A percentile compares a stretch with the other conserved stretches of the same genome.
phyloP scores from a whole-genome alignment of 2,797 vertebrate genomes.

The Cetoscarus ocellatus region DNA sequence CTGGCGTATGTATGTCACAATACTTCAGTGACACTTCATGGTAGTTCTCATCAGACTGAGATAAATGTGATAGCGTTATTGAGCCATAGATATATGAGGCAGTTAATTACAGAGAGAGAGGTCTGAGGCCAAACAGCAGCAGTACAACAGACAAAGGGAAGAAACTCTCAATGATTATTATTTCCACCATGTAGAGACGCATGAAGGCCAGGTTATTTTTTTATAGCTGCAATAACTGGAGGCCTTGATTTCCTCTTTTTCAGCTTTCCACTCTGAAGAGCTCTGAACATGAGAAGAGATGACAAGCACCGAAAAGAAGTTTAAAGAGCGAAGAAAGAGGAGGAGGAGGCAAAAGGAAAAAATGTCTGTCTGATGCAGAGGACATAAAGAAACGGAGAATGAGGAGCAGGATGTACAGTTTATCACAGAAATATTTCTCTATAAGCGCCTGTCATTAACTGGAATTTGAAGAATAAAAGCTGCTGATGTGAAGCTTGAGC shows the following conservation, averaged over 20 bases:
- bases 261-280: conserved; percentile 78
- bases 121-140: conserved; percentile 19
- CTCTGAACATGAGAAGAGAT: conserved; percentile 52
- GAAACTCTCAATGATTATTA: neutral
- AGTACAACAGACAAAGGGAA: neutral
- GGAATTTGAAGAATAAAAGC: conserved; percentile 52
- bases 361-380: neutral
- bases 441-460: conserved; percentile 12
- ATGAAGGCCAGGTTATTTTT: neutral
- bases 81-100: neutral
- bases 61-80: neutral
- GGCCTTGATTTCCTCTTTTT: conserved; percentile 14
- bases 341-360: neutral
- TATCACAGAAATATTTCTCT: conserved; percentile 13
- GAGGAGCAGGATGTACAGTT: conserved; percentile 21
- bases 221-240: neutral
- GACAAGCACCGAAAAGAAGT: neutral
- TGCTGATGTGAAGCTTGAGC: neutral
- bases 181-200: neutral
- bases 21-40: neutral
- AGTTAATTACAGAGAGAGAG: neutral
- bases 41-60: conserved; percentile 13
- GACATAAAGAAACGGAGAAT: neutral
- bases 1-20: conserved; percentile 6
- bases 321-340: conserved; percentile 2